These are phyloP conservation scores for pig (Sus scrofa) DNA, from an alignment of 2,113 vertebrate species.

Conservation along the genomic window DNA sequence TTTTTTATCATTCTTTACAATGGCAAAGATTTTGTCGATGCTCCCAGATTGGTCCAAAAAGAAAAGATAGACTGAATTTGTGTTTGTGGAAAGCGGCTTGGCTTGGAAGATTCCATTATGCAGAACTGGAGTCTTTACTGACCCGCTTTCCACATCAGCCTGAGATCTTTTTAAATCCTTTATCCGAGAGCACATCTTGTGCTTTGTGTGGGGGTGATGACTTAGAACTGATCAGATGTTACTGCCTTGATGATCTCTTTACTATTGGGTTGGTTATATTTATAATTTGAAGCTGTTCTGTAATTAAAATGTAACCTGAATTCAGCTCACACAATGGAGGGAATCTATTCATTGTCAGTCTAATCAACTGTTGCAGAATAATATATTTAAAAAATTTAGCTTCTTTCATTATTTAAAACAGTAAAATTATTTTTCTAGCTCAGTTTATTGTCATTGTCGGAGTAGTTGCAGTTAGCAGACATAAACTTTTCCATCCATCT, in stretches of 20 bases:
- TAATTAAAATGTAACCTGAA: slow-evolving; percentile 56
- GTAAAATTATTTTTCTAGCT: slow-evolving; percentile 80
- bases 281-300: slow-evolving; percentile 16
- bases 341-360: slow-evolving; percentile 62
- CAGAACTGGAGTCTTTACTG: slow-evolving; percentile 96
- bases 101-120: slow-evolving; percentile 89
- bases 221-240: slow-evolving; percentile 40
- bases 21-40: slow-evolving; percentile 97
- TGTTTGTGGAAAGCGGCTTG: slow-evolving; percentile 98
- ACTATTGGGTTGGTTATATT: slow-evolving; percentile 53
- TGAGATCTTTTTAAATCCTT: slow-evolving; percentile 47
- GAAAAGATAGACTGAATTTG: slow-evolving; percentile 99
- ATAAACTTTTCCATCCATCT: slow-evolving; percentile 63
- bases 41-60: slow-evolving; percentile 96
- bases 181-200: slow-evolving; percentile 24
- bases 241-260: slow-evolving; percentile 78
- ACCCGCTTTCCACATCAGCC: slow-evolving; percentile 90
- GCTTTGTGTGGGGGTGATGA: slow-evolving; percentile 48
- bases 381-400: slow-evolving; percentile 74
- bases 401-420: slow-evolving; percentile 79
- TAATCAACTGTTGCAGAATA: slow-evolving; percentile 71
- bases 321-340: slow-evolving; percentile 64
- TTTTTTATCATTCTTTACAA: slow-evolving; percentile 97
- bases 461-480: slow-evolving; percentile 71
- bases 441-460: slow-evolving; percentile 75